Evolutionary conservation across 2,797 vertebrate genomes (phyloP).

Genomic region (Gymnodraco acuticeps): DNA sequence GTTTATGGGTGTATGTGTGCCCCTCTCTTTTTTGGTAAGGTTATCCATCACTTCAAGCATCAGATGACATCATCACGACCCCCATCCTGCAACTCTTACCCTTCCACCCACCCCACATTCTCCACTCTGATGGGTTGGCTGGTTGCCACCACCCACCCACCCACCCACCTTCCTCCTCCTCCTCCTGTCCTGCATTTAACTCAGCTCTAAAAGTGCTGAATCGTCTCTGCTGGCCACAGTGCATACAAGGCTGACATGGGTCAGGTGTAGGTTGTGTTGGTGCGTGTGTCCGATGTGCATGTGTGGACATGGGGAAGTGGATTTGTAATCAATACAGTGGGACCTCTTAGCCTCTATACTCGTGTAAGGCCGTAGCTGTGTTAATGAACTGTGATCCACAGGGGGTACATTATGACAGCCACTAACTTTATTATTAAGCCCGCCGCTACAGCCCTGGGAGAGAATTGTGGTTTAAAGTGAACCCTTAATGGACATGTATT

Average conservation of each 20-base stretch:
- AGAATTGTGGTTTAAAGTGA: conserved; percentile 67
- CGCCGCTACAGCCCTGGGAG: conserved; percentile 41
- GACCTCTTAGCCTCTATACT: conserved; percentile 49
- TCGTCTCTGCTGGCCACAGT: conserved; percentile 65
- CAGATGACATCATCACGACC: conserved; percentile 77
- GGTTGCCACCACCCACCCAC: conserved; percentile 60
- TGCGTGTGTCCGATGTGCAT: conserved; percentile 19
- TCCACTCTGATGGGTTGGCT: conserved; percentile 74
- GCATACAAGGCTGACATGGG: conserved; percentile 65
- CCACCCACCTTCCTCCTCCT: not conserved
- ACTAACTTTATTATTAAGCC: conserved; percentile 81
- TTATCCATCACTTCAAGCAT: conserved; percentile 77
- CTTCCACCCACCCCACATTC: conserved; percentile 64
- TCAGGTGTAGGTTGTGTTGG: conserved; percentile 61
- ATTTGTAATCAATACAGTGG: conserved; percentile 74
- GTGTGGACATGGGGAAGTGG: conserved; percentile 44
- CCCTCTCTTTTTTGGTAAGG: conserved; percentile 53
- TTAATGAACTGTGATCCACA: conserved; percentile 79
- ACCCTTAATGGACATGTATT: conserved; percentile 74
- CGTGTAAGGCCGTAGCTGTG: conserved; percentile 59
- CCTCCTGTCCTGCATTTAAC: conserved; percentile 64
- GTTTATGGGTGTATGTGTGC: not conserved
- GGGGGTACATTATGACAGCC: conserved; percentile 77
- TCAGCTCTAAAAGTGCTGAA: conserved; percentile 74
- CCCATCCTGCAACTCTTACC: conserved; percentile 67